Percentiles rank a stretch among this genome's conserved stretches.
Evolutionary conservation across 37 sponge, comb jelly and placozoan species (phyloP).

Genomic region (Theonella swinhoei): DNA sequence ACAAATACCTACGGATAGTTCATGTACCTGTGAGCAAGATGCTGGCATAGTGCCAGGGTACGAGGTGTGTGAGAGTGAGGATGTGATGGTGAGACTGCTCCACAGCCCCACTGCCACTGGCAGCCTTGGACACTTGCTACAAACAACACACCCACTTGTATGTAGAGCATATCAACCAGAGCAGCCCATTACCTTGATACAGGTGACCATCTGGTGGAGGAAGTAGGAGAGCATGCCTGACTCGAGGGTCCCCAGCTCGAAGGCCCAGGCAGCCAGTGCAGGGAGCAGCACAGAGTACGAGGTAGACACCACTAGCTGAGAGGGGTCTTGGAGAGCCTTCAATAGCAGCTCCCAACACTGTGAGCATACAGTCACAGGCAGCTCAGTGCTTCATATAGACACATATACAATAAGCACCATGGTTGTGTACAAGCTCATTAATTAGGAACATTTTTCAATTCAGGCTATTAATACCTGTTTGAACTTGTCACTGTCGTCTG

Average conservation of each 20-base stretch:
- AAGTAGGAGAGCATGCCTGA: slow-evolving; percentile 58
- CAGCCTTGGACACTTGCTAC: slow-evolving; percentile 72
- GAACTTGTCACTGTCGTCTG: slow-evolving; percentile 83
- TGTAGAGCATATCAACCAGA: too few species aligned
- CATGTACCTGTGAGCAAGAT: slow-evolving; percentile 49
- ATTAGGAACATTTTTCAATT: too few species aligned
- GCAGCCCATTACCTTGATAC: slow-evolving; percentile 82
- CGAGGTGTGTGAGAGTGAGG: slow-evolving; percentile 71
- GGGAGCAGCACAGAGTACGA: slow-evolving; percentile 71
- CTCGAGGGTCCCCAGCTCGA: slow-evolving; percentile 78
- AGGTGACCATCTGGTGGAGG: slow-evolving; percentile 66
- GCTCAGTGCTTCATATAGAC: too few species aligned
- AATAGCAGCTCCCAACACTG: slow-evolving; percentile 84
- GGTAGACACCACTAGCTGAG: slow-evolving; percentile 70
- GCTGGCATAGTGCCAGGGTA: slow-evolving; percentile 72
- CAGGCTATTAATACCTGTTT: slow-evolving; percentile 40
- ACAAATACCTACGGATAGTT: too few species aligned
- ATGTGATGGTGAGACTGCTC: slow-evolving; percentile 72
- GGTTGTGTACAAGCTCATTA: too few species aligned
- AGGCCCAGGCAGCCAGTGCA: slow-evolving; percentile 85
- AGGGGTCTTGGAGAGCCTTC: slow-evolving; percentile 64
- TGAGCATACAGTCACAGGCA: not conserved
- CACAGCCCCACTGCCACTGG: slow-evolving; percentile 69
- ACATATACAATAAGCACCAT: too few species aligned
- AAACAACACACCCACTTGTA: not conserved